Evolutionary conservation across 2,113 vertebrate genomes (phyloP).

Genomic region (Burhinus oedicnemus): DNA sequence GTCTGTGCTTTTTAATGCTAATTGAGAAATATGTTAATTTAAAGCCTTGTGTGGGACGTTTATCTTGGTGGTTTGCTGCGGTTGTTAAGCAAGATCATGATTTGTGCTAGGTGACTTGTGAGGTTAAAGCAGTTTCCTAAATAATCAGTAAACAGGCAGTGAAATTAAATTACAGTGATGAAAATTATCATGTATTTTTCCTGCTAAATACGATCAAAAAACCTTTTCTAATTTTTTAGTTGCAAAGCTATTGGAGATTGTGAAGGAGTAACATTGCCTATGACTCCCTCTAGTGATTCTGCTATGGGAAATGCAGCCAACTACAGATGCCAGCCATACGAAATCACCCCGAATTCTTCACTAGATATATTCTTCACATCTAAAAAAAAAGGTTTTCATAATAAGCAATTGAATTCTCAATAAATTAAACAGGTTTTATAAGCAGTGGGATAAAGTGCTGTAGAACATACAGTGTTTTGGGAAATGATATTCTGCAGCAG

Average conservation of each 20-base stretch:
- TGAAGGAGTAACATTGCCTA: slow-evolving; percentile 31
- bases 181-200: not conserved
- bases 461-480: not conserved
- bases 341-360: not conserved
- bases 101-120: not conserved
- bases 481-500: not conserved
- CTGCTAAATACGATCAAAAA: not conserved
- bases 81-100: not conserved
- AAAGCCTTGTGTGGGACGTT: not conserved
- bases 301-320: slow-evolving; percentile 4
- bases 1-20: not conserved
- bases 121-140: not conserved
- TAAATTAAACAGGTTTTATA: not conserved
- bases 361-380: rapidly evolving
- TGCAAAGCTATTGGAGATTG: not conserved
- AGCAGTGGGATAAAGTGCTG: not conserved
- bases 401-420: not conserved
- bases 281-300: slow-evolving; percentile 49
- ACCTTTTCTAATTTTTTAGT: not conserved
- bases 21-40: not conserved
- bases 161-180: not conserved
- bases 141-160: not conserved
- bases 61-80: not conserved
- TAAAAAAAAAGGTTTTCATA: not conserved
- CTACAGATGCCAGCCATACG: not conserved